phyloP scores from a whole-genome alignment of 2,888 invertebrate genomes.

The Euproctis similis region DNA sequence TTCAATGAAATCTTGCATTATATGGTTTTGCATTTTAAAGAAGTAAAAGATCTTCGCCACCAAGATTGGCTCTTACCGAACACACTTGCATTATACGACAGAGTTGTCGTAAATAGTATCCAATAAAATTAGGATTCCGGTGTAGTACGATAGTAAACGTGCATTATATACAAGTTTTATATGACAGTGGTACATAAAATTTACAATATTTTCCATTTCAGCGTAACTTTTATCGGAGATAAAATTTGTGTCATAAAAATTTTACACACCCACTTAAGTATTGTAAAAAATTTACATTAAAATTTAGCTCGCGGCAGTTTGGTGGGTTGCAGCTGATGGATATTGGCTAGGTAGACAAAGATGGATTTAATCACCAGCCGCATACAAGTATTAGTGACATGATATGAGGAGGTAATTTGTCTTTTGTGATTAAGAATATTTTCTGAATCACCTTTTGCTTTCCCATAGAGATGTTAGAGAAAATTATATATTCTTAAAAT shows the following conservation, averaged over 20 bases:
- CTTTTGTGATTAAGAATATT: no score
- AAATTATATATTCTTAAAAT: no score
- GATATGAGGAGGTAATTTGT: no score
- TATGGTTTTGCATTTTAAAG: not conserved
- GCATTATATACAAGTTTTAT: not conserved
- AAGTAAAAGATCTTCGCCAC: not conserved
- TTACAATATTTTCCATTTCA: not conserved
- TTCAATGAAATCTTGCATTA: not conserved
- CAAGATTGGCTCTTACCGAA: not conserved
- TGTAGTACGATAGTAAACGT: not conserved
- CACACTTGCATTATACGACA: not conserved
- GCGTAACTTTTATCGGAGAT: not conserved
- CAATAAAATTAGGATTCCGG: slow-evolving; percentile 1
- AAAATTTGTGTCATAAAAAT: not conserved
- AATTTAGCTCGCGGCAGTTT: no score
- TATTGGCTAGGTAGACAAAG: no score
- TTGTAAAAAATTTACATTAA: not conserved
- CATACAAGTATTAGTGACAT: no score
- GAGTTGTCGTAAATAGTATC: not conserved
- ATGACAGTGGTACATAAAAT: not conserved
- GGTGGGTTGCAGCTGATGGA: no score
- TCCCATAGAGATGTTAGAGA: no score
- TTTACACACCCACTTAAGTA: not conserved
- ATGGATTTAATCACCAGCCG: no score
- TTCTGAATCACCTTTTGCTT: no score